Base-by-base conservation (phyloP, 2,113 vertebrate genomes). In the Rynchops niger region DNA sequence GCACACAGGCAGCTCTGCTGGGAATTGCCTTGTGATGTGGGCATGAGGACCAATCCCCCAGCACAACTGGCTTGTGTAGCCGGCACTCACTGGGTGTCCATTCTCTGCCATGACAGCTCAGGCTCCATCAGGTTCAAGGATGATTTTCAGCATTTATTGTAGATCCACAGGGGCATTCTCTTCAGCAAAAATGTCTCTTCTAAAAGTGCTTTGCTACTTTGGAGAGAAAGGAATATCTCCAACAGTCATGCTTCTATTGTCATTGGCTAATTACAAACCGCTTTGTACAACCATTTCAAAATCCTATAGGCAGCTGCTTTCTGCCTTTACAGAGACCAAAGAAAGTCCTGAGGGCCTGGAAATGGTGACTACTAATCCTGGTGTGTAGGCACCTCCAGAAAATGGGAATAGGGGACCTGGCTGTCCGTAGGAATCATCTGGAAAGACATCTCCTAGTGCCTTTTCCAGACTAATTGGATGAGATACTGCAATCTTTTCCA, bases 401-500 rank as follows among this genome's bases (percentile, higher is more conserved):
- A 62, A 82, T 18, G 29, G n/a, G 52, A 82, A 63, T 52, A 13
- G 59, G 58, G 74, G 62, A 62, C 71, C 49, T 79, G 63, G 11
- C 32, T 92, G 61, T 85, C 85, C 63, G 53, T 73, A 72, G 15
- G 45, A 82, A 72, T 92, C 30, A 86, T 62, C 32, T 83, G 59
- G 71, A 93, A 93, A 81, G 43, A 71, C 47, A 55, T 23, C 30
- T 92, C 53, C 58, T 42, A 49, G 55, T 74, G 55, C 15, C 79
- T 83, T 78, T 88, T 93, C 55, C 58, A 70, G 71, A 45, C 38
- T 94, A 89, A 95, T 85, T 90, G 62, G 81, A 67, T 83, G 61
- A 95, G 83, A 79, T 76, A 45, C 18, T 88, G 45, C 53, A 70
- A 34, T 72, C 10, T 45, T 82, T 83, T 82, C 70, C 53, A 85